A percentile compares a stretch with the other conserved stretches of the same genome.
Evolutionary conservation across 30 jellyfish, hydroid and myxozoan species (phyloP).

Genomic region (Rhopilema esculentum): DNA sequence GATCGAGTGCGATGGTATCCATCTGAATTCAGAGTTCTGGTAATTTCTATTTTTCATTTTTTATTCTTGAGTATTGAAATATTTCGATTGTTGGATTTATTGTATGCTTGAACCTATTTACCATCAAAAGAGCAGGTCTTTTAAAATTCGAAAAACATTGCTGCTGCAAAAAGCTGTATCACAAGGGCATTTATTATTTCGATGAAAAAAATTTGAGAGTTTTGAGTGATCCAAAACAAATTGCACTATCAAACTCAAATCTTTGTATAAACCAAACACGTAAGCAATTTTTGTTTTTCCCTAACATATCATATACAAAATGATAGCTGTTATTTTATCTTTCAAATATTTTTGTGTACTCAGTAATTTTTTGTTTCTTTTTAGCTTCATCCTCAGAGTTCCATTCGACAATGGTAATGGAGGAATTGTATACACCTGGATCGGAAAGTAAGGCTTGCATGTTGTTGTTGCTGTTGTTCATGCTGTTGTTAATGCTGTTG

Average conservation of each 20-base stretch:
- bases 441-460: conserved; percentile 94
- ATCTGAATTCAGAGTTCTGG: conserved; percentile 93
- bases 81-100: too few species aligned
- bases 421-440: conserved; percentile 99
- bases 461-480: background rate
- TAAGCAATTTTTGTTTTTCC: background rate
- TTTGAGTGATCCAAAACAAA: too few species aligned
- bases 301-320: background rate
- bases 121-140: too few species aligned
- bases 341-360: background rate
- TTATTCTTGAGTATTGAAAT: background rate
- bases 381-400: conserved; percentile 70
- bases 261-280: too few species aligned
- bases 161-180: too few species aligned
- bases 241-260: too few species aligned
- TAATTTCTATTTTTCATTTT: background rate
- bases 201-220: too few species aligned
- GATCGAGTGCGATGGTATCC: conserved; percentile 94
- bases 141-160: too few species aligned
- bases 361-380: background rate
- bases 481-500: background rate
- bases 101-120: too few species aligned
- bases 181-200: too few species aligned
- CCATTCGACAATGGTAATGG: conserved; percentile 89
- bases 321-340: background rate